These are phyloP conservation scores for Pasiphila rectangulata DNA, from an alignment of 2,888 invertebrate species.

Conservation along the genomic window DNA sequence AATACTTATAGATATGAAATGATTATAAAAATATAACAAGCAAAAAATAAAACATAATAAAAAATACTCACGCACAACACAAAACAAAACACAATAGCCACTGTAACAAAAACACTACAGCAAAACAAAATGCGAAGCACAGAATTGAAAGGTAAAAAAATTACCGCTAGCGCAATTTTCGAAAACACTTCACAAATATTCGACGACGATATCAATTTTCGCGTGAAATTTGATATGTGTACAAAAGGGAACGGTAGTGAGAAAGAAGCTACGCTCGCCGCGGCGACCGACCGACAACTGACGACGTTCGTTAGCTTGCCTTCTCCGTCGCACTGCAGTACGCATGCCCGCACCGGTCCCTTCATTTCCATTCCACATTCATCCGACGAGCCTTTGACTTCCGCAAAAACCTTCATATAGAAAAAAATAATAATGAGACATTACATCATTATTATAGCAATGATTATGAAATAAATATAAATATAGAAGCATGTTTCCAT, in stretches of 20 bases:
- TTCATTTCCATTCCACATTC: slow-evolving; percentile 55
- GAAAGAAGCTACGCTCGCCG: slow-evolving; percentile 50
- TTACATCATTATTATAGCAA: too few species aligned
- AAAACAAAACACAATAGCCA: slow-evolving; percentile 61
- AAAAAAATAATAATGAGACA: slow-evolving; percentile 18
- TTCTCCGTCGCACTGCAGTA: slow-evolving; percentile 69
- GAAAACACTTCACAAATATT: slow-evolving; percentile 67
- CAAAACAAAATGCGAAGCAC: slow-evolving; percentile 53
- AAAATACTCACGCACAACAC: slow-evolving; percentile 59
- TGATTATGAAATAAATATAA: background rate
- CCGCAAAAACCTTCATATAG: slow-evolving; percentile 1
- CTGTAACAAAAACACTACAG: slow-evolving; percentile 70
- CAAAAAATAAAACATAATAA: slow-evolving; percentile 33
- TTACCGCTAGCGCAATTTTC: slow-evolving; percentile 63
- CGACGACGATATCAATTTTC: slow-evolving; percentile 78
- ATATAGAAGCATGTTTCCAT: too few species aligned
- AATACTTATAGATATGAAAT: slow-evolving; percentile 34
- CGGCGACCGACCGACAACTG: slow-evolving; percentile 70
- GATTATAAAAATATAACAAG: slow-evolving; percentile 15
- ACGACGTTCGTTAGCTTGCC: slow-evolving; percentile 47
- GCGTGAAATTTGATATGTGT: slow-evolving; percentile 79
- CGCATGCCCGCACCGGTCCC: slow-evolving; percentile 76
- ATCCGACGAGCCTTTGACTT: slow-evolving; percentile 39
- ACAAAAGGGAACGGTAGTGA: slow-evolving; percentile 47
- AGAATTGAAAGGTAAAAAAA: slow-evolving; percentile 39